Evolutionary conservation across 2,113 vertebrate species (phyloP).

Genomic region (Cebus imitator): DNA sequence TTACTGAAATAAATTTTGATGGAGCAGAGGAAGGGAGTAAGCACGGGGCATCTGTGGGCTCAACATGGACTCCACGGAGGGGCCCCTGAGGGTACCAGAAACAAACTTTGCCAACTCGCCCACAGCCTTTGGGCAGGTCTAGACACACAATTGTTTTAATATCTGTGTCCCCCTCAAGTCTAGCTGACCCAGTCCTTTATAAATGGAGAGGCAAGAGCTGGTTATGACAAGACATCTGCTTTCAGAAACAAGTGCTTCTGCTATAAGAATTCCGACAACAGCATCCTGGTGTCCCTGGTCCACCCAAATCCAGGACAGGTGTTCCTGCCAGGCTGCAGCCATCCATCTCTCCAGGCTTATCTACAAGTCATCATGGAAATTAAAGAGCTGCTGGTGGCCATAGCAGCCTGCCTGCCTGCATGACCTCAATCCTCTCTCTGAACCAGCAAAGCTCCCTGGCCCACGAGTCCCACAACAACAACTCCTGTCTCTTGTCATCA

Average conservation of each 20-base stretch:
- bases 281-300: slow-evolving; percentile 52
- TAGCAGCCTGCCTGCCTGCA: not conserved
- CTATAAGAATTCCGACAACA: slow-evolving; percentile 9
- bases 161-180: not conserved
- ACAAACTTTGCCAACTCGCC: not conserved
- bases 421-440: not conserved
- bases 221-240: slow-evolving; percentile 60
- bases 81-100: not conserved
- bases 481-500: slow-evolving; percentile 54
- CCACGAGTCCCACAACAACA: not conserved
- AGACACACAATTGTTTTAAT: not conserved
- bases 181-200: slow-evolving; percentile 24
- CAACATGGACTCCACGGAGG: not conserved
- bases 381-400: slow-evolving; percentile 36
- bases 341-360: slow-evolving; percentile 57
- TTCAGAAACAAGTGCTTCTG: slow-evolving; percentile 71
- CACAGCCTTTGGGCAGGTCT: not conserved
- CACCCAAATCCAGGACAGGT: slow-evolving; percentile 46
- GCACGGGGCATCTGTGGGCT: not conserved
- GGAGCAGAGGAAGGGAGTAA: not conserved
- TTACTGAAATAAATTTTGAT: not conserved
- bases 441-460: not conserved
- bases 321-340: slow-evolving; percentile 62
- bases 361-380: slow-evolving; percentile 57
- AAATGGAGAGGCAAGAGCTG: slow-evolving; percentile 45